phyloP scores from a whole-genome alignment of 2,888 invertebrate genomes.

The Drosophila buzzatii region DNA sequence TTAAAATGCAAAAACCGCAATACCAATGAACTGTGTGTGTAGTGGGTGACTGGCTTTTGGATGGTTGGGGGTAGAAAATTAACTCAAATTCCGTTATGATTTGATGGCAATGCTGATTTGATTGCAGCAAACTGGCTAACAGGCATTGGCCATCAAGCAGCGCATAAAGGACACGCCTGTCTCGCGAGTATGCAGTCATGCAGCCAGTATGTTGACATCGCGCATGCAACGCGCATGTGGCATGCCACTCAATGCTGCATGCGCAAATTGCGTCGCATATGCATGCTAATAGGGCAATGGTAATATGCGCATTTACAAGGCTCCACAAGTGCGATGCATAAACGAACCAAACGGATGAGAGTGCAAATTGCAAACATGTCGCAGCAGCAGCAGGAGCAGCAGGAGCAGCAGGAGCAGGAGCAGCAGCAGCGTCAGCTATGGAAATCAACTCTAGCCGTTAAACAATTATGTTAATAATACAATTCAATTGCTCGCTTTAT shows the following conservation, averaged over 20 bases:
- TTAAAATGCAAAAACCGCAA: constrained; percentile 68
- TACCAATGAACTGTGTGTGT: constrained; percentile 59
- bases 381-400: background rate
- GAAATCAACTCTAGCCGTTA: constrained; percentile 15
- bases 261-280: constrained; percentile 59
- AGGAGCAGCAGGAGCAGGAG: background rate
- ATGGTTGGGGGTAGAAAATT: constrained; percentile 49
- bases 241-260: constrained; percentile 14
- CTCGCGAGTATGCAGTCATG: background rate
- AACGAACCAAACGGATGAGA: constrained; percentile 61
- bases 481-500: constrained; percentile 27
- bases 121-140: constrained; percentile 52
- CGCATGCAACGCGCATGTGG: constrained; percentile 6
- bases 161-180: constrained; percentile 23
- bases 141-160: constrained; percentile 11
- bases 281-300: constrained; percentile 50
- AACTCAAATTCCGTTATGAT: constrained; percentile 73
- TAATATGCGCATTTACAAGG: constrained; percentile 63
- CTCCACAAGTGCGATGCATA: constrained; percentile 48
- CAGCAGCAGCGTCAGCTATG: background rate
- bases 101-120: constrained; percentile 77
- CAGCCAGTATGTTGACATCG: background rate
- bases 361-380: constrained; percentile 60
- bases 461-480: constrained; percentile 31
- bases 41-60: too few relatives aligned